These are phyloP conservation scores for Volucella zonaria DNA, from an alignment of 2,888 invertebrate species.

Conservation along the genomic window DNA sequence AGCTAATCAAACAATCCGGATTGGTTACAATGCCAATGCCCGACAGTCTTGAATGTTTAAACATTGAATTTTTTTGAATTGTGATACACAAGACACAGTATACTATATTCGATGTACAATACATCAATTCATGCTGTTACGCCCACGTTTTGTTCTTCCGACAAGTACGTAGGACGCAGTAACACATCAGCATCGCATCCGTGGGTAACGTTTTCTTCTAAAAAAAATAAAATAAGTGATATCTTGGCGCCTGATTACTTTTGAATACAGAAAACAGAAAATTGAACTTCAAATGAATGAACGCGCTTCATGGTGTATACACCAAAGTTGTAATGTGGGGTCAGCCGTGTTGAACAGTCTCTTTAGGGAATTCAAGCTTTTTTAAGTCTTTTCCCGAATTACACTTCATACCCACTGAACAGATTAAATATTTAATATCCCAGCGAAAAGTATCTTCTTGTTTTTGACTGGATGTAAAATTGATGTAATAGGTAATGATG, in stretches of 20 bases:
- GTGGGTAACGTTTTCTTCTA: not conserved
- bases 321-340: slow-evolving; percentile 1
- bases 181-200: not conserved
- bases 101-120: slow-evolving; percentile 9
- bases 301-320: not conserved
- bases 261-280: slow-evolving; percentile 21
- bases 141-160: slow-evolving; percentile 25
- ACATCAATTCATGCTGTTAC: slow-evolving; percentile 24
- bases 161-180: not conserved
- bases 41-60: slow-evolving; percentile 16
- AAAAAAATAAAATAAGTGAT: not conserved
- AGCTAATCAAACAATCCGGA: slow-evolving; percentile 24
- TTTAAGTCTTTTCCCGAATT: slow-evolving; percentile 2
- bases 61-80: slow-evolving; percentile 29
- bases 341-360: slow-evolving; percentile 27
- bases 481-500: slow-evolving; percentile 10
- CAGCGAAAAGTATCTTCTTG: slow-evolving; percentile 11
- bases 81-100: not conserved
- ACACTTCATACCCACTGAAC: slow-evolving; percentile 39
- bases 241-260: slow-evolving; percentile 41
- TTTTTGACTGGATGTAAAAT: slow-evolving; percentile 25
- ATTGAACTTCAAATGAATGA: slow-evolving; percentile 34
- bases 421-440: slow-evolving; percentile 44
- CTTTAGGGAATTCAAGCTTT: slow-evolving; percentile 16
- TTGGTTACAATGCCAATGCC: slow-evolving; percentile 2